A percentile compares a stretch with the other conserved stretches of the same genome.
phyloP scores from a whole-genome alignment of 2,888 invertebrate species.

The Leptinotarsa tumamoca region DNA sequence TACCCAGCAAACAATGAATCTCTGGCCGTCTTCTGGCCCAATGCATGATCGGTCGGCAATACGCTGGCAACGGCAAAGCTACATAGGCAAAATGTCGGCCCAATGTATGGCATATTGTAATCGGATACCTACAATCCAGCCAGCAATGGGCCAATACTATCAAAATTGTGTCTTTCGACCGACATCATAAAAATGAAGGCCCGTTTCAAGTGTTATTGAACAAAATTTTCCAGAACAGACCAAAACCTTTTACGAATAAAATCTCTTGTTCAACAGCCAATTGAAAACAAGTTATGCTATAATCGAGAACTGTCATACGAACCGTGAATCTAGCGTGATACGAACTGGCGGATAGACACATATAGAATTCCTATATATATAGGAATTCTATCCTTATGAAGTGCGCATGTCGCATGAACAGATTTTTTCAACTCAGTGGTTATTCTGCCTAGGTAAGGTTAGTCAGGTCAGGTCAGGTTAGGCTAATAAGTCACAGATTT shows the following conservation, averaged over 20 bases:
- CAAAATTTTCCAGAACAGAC: background rate
- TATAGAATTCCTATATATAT: no score
- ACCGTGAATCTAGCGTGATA: slow-evolving; percentile 13
- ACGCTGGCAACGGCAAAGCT: slow-evolving; percentile 10
- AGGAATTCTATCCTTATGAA: no score
- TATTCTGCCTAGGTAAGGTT: no score
- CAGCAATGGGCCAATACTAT: slow-evolving; percentile 13
- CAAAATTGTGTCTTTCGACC: slow-evolving; percentile 8
- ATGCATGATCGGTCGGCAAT: slow-evolving; percentile 12
- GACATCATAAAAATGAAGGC: slow-evolving; percentile 8
- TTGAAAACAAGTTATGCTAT: slow-evolving; percentile 15
- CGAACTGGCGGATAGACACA: no score
- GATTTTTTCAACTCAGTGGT: no score
- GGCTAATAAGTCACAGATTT: no score
- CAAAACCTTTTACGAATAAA: background rate
- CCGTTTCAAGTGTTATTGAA: slow-evolving; percentile 12
- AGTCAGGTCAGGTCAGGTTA: no score
- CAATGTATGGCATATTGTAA: slow-evolving; percentile 14
- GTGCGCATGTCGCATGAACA: no score
- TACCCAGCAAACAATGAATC: slow-evolving; percentile 14
- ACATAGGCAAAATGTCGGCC: slow-evolving; percentile 15
- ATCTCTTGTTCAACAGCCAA: slow-evolving; percentile 17
- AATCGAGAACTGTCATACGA: slow-evolving; percentile 14
- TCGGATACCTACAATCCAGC: slow-evolving; percentile 3
- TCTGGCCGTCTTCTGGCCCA: no score